Evolutionary conservation across 2,797 vertebrate genomes (phyloP).

Genomic region (Luscinia megarhynchos): DNA sequence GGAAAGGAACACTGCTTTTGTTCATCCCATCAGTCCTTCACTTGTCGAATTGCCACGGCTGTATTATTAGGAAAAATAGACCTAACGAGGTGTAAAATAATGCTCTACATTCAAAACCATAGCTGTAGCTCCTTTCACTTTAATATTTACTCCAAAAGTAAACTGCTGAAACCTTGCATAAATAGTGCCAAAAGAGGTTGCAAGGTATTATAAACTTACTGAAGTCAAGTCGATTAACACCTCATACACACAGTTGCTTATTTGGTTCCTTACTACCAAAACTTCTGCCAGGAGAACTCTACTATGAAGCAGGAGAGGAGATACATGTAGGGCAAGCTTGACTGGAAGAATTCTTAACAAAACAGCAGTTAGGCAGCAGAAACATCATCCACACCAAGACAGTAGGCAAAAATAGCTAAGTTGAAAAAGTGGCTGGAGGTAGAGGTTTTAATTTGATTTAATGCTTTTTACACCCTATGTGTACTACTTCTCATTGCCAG

Average conservation of each 20-base stretch:
- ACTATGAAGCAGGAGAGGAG: neutral
- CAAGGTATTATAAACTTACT: slow-evolving; percentile 7
- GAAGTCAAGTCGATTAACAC: slow-evolving; percentile 34
- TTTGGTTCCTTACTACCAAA: neutral
- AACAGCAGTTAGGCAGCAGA: neutral
- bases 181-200: neutral
- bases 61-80: slow-evolving; percentile 37
- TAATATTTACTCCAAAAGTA: slow-evolving; percentile 58
- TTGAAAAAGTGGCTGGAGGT: neutral
- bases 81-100: slow-evolving; percentile 48
- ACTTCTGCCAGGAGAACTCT: neutral
- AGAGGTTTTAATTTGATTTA: neutral
- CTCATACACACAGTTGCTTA: neutral
- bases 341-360: neutral
- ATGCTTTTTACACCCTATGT: neutral
- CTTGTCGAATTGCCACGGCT: slow-evolving; percentile 15
- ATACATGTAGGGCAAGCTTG: neutral
- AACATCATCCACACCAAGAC: neutral
- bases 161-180: slow-evolving; percentile 21
- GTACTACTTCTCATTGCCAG: neutral
- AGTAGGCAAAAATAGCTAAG: neutral
- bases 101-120: neutral
- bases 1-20: neutral
- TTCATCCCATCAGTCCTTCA: slow-evolving; percentile 27
- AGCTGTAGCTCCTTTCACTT: neutral